Evolutionary conservation across 1,140 invertebrate species (phyloP), one percentile per base, ranked within the genome.

Genomic region (Dufourea novaeangliae): DNA sequence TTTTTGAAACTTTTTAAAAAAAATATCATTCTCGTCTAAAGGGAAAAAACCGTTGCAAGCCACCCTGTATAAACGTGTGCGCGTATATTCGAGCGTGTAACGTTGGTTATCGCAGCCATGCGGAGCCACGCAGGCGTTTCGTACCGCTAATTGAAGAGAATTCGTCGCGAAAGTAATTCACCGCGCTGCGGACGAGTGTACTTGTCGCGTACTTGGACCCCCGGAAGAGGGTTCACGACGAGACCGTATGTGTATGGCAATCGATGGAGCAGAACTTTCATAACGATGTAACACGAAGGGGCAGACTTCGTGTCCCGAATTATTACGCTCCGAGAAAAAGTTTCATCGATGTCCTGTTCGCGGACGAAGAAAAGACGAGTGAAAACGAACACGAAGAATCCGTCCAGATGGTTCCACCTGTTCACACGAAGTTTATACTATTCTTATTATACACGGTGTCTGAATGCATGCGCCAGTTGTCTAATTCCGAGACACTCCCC

Each of bases 81-180:
- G 25, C n/a, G 14, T 1, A 5, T 14, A 8, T 4, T 6, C 20
- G 14, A 17, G n/a, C 25, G 20, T 10, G 22, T 57, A 29, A 37
- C 12, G 17, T n/a, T n/a, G n/a, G 37, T 8, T 22, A 32, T 20
- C 29, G n/a, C 32, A 50, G 56, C 25, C 54, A 68, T 39, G 61
- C 34, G 46, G 57, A 50, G 62, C 44, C 34, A 66, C 39, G 71
- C 54, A 52, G 52, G 39, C 39, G 66, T 80, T 82, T 82, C 80
- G 79, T 68, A 44, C 54, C 80, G 79, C 80, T 82, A 83, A 83
- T 83, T 82, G 80, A 83, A 76, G 79, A 76, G 80, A 80, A 83
- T 82, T 83, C 76, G 80, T 82, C 80, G 79, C 52, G 61, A 82
- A 78, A 74, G 73, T 64, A 56, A 50, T 74, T 76, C 78, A 57